phyloP scores from a whole-genome alignment of 2,797 vertebrate genomes.

The Parauchenoglanis ngamensis region DNA sequence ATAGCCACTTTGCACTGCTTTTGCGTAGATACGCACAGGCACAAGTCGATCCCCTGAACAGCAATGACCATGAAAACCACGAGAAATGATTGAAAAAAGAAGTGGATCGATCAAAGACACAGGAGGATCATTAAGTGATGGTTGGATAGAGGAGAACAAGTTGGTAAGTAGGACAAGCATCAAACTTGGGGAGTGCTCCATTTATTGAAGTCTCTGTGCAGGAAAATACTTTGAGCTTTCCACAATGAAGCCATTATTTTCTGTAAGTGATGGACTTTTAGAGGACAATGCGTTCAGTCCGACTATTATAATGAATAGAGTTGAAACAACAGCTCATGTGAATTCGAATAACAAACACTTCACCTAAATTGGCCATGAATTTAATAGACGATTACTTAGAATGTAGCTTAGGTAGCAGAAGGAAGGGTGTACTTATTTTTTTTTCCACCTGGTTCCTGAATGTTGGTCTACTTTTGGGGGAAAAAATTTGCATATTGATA shows the following conservation, averaged over 20 bases:
- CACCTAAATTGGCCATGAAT: background rate
- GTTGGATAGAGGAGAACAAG: background rate
- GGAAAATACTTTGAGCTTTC: background rate
- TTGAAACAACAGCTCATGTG: background rate
- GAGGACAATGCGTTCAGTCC: background rate
- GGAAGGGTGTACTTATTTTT: background rate
- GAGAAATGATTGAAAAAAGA: background rate
- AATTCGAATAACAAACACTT: background rate
- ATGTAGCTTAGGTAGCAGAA: background rate
- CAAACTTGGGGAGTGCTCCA: constrained; percentile 1
- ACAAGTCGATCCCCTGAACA: background rate
- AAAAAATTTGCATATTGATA: too few relatives aligned
- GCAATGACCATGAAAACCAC: background rate
- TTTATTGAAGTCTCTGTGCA: constrained; percentile 6
- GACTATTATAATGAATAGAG: background rate
- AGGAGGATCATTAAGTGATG: constrained; percentile 25
- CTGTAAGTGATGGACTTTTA: background rate
- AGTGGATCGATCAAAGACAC: background rate
- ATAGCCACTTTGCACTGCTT: background rate
- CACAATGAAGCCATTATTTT: background rate
- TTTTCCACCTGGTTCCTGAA: too few relatives aligned
- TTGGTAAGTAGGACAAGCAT: constrained; percentile 17
- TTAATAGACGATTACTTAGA: background rate
- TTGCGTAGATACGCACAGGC: too few relatives aligned
- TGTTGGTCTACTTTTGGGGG: background rate